Evolutionary conservation across 2,888 invertebrate species (phyloP), one percentile per base, ranked within the genome.

Genomic region (Xestia xanthographa): DNA sequence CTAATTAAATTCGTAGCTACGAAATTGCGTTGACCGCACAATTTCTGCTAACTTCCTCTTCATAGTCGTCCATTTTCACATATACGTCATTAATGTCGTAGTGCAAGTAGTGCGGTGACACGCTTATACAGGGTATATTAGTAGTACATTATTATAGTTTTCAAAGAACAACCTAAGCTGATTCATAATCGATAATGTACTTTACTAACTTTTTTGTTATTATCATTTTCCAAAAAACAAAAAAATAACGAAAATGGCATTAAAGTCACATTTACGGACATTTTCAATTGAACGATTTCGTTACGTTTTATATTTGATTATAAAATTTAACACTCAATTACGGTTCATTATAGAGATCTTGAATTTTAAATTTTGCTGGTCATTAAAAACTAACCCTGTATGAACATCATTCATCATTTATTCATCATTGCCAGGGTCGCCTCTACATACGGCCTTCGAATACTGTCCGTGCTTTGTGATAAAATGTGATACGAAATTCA

Each of bases 401-500:
- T 56, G 14, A 11, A 60, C 9, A 60, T 20, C n/a, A n/a, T n/a
- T n/a, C n/a, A n/a, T n/a, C n/a, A n/a, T n/a, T n/a, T n/a, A n/a
- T n/a, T n/a, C n/a, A n/a, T n/a, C 0, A 34, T 60, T 60, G 58
- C 2, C 2, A 29, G 8, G 8, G 17, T 58, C 58, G 8, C 63
- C 8, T 9, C 41, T 41, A n/a, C 4, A 6, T 14, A 20, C n/a
- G 17, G n/a, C 63, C 41, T 41, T n/a, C 63, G 6, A 63, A 41
- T 14, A 17, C n/a, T 41, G 8, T 63, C 63, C 63, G 63, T 63
- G 63, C n/a, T 41, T 41, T 41, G 41, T 41, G n/a, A 63, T 63
- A 72, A 29, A 53, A 58, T 45, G 8, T 34, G 17, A 22, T 9
- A 5, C 1, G 14, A 50, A 71, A 50, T 34, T 72, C 12, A 43